Conservation (phyloP, 2,888 invertebrate genomes). For the Caenorhabditis wallacei region DNA sequence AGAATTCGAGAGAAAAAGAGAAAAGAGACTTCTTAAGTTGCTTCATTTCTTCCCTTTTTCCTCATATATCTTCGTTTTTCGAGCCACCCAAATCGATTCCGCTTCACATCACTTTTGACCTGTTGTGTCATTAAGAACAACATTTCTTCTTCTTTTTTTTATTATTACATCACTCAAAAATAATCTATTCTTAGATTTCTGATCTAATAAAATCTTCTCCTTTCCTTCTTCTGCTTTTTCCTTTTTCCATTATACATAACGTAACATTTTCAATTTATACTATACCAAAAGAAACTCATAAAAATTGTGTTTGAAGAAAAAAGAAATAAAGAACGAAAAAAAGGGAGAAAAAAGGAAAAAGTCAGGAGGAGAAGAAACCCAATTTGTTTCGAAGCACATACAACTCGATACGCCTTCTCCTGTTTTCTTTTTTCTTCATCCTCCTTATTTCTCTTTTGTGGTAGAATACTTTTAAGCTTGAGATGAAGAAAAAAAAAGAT, state of each 20-base stretch:
- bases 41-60: slow-evolving; percentile 34
- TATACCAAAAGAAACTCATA: slow-evolving; percentile 23
- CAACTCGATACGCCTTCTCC: slow-evolving; percentile 53
- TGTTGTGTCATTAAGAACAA: slow-evolving; percentile 46
- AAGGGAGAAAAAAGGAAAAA: slow-evolving; percentile 11
- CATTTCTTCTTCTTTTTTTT: not conserved
- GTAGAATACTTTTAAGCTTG: slow-evolving; percentile 23
- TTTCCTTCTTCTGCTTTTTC: not conserved
- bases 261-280: slow-evolving; percentile 13
- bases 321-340: slow-evolving; percentile 32
- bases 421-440: slow-evolving; percentile 33
- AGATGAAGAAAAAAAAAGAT: slow-evolving; percentile 40
- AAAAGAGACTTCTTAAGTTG: slow-evolving; percentile 42
- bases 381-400: slow-evolving; percentile 64
- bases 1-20: slow-evolving; percentile 33
- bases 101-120: slow-evolving; percentile 52
- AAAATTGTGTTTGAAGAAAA: slow-evolving; percentile 29
- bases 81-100: slow-evolving; percentile 56
- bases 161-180: slow-evolving; percentile 16
- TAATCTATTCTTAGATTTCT: slow-evolving; percentile 33
- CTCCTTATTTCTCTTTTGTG: slow-evolving; percentile 12
- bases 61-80: slow-evolving; percentile 39
- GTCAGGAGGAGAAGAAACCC: slow-evolving; percentile 54
- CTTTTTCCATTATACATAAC: not conserved
- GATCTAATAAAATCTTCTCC: slow-evolving; percentile 16